Conservation (phyloP, 2,797 vertebrate species). For the Sebastes cheni region DNA sequence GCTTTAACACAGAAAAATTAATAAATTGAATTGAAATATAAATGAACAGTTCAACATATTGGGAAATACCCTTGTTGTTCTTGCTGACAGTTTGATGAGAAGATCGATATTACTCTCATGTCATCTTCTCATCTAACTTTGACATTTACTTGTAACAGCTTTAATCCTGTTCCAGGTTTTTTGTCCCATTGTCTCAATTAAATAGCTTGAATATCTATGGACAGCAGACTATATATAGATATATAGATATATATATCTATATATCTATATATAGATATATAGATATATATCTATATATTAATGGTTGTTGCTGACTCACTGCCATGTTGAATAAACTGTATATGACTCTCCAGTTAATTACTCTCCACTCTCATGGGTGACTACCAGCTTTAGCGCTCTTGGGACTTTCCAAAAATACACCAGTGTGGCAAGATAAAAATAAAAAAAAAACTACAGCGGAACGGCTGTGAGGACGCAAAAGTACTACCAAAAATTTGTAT, state of each 20-base stretch:
- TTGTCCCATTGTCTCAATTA: no score
- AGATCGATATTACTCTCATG: no score
- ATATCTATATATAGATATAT: no score
- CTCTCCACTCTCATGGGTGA: neutral
- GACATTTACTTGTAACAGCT: no score
- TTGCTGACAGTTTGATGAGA: no score
- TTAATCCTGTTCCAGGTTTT: no score
- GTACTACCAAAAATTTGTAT: neutral
- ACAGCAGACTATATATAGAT: neutral
- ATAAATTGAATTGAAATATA: no score
- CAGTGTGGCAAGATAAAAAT: neutral
- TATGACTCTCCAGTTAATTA: slow-evolving; percentile 35
- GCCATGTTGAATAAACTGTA: neutral
- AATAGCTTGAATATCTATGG: neutral
- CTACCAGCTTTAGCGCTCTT: neutral
- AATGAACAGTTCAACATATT: no score
- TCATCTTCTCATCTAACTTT: no score
- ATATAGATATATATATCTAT: neutral
- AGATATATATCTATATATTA: neutral
- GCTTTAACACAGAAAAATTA: fast-evolving
- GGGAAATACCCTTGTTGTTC: no score
- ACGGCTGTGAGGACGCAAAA: neutral
- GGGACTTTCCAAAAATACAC: slow-evolving; percentile 31
- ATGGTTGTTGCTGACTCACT: neutral
- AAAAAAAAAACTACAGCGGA: neutral